A percentile compares a stretch with the other conserved stretches of the same genome.
phyloP scores from a whole-genome alignment of 1,140 invertebrate species.

The Ephestia elutella region DNA sequence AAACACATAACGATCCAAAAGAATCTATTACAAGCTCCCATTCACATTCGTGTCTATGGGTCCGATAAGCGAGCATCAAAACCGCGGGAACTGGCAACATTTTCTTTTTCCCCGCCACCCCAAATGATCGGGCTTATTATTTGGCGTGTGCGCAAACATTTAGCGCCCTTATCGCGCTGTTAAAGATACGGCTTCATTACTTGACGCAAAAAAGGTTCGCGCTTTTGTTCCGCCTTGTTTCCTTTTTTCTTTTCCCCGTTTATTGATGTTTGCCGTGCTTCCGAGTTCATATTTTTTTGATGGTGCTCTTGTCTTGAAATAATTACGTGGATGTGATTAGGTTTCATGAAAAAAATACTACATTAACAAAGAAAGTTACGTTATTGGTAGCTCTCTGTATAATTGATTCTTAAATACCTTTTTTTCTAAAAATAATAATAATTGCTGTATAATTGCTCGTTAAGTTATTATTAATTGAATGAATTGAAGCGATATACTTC shows the following conservation, averaged over 20 bases:
- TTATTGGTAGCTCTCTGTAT: no score
- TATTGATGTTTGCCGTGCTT: conserved; percentile 9
- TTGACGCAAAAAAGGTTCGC: conserved; percentile 42
- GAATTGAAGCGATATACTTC: no score
- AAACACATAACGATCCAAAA: not conserved
- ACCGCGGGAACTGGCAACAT: conserved; percentile 25
- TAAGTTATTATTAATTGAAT: no score
- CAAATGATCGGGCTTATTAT: conserved; percentile 70
- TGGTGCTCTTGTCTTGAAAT: not conserved
- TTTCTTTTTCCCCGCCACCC: conserved; percentile 58
- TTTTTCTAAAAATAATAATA: no score
- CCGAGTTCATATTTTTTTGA: not conserved
- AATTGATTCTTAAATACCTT: no score
- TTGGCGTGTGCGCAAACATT: conserved; percentile 72
- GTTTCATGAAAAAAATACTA: no score
- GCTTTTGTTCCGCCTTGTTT: conserved; percentile 43
- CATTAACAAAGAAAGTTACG: no score
- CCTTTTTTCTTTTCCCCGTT: conserved; percentile 24
- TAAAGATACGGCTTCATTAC: conserved; percentile 73
- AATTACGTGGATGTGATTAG: no score
- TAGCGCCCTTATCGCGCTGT: conserved; percentile 67
- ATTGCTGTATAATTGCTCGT: no score
- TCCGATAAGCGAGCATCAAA: conserved; percentile 52
- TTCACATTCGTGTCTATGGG: conserved; percentile 44
- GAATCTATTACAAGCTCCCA: conserved; percentile 23